These are phyloP conservation scores for Tragopan temminckii DNA, from an alignment of 2,797 vertebrate genomes.

Conservation along the genomic window DNA sequence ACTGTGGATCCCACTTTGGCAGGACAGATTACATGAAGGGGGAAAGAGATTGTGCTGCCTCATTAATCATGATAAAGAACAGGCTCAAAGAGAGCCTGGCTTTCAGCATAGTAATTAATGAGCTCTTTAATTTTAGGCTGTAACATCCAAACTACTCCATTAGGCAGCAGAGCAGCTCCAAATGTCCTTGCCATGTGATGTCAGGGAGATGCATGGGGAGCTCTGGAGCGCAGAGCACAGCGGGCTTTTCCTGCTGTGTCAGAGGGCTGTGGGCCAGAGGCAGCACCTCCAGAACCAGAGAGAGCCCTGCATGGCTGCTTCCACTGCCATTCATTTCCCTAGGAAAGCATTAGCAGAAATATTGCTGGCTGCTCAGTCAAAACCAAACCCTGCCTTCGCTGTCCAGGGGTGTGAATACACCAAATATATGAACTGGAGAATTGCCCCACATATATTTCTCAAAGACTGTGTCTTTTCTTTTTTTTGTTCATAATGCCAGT, in stretches of 20 bases:
- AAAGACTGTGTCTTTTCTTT: background rate
- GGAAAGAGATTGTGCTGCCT: conserved; percentile 33
- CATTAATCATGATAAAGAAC: conserved; percentile 77
- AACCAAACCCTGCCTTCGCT: background rate
- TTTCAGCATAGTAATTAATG: conserved; percentile 72
- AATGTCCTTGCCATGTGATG: background rate
- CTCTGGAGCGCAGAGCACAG: background rate
- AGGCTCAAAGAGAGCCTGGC: conserved; percentile 57
- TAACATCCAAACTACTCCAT: conserved; percentile 67
- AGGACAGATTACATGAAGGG: background rate
- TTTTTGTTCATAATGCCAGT: conserved; percentile 43
- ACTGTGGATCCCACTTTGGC: background rate
- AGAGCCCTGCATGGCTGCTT: accelerated
- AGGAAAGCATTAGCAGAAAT: background rate
- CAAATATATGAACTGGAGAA: background rate
- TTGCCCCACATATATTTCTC: conserved; percentile 7
- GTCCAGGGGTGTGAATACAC: background rate
- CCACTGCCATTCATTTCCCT: accelerated
- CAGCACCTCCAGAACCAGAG: background rate
- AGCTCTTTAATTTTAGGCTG: conserved; percentile 75
- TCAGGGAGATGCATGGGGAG: background rate
- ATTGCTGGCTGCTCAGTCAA: background rate
- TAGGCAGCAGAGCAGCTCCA: conserved; percentile 16
- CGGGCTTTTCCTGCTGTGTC: background rate
- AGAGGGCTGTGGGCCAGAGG: accelerated